These are phyloP conservation scores for Synergus japonicus DNA, from an alignment of 2,888 invertebrate genomes.

Conservation along the genomic window DNA sequence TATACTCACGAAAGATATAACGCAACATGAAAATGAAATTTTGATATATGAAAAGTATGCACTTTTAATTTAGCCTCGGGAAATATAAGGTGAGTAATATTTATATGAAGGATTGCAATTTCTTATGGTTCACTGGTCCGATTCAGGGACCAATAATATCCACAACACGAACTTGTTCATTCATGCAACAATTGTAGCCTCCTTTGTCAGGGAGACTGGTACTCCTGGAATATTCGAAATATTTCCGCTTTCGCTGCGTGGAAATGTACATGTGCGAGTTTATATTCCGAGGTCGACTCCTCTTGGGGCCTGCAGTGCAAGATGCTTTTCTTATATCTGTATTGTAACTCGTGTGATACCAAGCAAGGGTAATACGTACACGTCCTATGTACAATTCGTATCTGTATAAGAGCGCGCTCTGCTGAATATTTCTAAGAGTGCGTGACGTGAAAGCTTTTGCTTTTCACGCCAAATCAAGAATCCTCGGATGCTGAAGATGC, in stretches of 20 bases:
- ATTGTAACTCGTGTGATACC: slow-evolving; percentile 38
- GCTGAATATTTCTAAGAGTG: slow-evolving; percentile 26
- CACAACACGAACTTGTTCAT: slow-evolving; percentile 37
- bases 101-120: slow-evolving; percentile 10
- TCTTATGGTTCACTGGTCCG: slow-evolving; percentile 14
- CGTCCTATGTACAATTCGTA: background rate
- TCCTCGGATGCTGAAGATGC: slow-evolving; percentile 21
- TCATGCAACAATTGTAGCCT: slow-evolving; percentile 46
- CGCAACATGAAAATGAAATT: background rate
- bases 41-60: too few relatives aligned
- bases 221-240: slow-evolving; percentile 48
- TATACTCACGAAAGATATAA: background rate
- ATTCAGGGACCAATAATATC: slow-evolving; percentile 17
- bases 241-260: slow-evolving; percentile 51
- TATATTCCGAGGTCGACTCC: slow-evolving; percentile 35
- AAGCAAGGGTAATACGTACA: slow-evolving; percentile 12
- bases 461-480: slow-evolving; percentile 35
- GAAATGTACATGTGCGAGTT: slow-evolving; percentile 43
- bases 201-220: slow-evolving; percentile 41
- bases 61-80: background rate
- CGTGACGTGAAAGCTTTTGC: slow-evolving; percentile 36
- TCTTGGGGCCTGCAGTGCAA: slow-evolving; percentile 33
- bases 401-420: slow-evolving; percentile 6
- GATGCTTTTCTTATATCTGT: slow-evolving; percentile 40
- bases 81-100: slow-evolving; percentile 1